phyloP scores from a whole-genome alignment of 2,888 invertebrate species.

The Aproaerema taeniolella region DNA sequence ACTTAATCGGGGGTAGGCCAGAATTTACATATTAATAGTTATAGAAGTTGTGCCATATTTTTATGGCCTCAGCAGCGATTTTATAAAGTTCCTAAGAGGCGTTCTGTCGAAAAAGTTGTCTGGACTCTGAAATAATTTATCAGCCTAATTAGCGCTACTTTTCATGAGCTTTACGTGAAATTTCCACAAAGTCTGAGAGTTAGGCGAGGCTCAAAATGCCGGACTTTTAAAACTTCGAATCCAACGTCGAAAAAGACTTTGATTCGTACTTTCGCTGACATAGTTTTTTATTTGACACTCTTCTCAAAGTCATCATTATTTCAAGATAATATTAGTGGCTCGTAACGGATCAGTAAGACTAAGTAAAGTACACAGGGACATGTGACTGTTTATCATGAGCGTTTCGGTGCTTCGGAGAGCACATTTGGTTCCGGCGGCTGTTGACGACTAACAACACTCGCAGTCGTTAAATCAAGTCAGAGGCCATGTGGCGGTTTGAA shows the following conservation, averaged over 20 bases:
- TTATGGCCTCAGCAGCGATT: neutral
- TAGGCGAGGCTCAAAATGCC: neutral
- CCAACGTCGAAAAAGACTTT: too few relatives aligned
- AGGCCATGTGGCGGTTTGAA: too few relatives aligned
- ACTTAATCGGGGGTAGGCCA: conserved; percentile 39
- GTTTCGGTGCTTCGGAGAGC: too few relatives aligned
- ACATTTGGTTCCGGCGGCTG: too few relatives aligned
- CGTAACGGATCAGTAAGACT: too few relatives aligned
- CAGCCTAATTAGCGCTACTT: conserved; percentile 34
- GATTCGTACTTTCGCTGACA: neutral
- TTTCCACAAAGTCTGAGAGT: conserved; percentile 8
- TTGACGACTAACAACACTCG: too few relatives aligned
- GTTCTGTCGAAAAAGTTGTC: conserved; percentile 7
- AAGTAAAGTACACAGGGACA: too few relatives aligned
- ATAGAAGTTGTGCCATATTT: conserved; percentile 4
- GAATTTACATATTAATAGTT: conserved; percentile 44
- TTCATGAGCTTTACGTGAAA: conserved; percentile 21
- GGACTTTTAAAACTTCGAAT: too few relatives aligned
- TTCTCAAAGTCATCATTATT: too few relatives aligned
- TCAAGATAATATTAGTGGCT: too few relatives aligned
- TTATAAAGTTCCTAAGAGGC: conserved; percentile 4
- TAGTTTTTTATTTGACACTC: neutral
- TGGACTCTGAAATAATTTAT: conserved; percentile 15
- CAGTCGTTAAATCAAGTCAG: too few relatives aligned
- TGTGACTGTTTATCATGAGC: too few relatives aligned